Evolutionary conservation across 1,140 invertebrate species (phyloP), one percentile per base, ranked within the genome.

Genomic region (Anastrepha ludens): DNA sequence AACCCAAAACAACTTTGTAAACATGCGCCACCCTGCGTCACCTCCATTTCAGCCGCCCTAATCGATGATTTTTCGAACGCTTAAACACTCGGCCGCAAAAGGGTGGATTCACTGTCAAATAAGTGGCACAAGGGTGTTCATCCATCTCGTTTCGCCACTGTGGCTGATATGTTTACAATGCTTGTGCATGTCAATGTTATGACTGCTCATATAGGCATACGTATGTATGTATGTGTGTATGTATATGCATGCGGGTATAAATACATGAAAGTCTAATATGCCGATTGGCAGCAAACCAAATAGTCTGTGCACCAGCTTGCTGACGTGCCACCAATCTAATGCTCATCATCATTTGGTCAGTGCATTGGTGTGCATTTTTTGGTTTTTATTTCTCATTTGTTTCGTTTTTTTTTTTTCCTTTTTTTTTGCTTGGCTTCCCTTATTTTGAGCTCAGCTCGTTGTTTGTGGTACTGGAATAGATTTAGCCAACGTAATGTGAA

Each of bases 281-380:
- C 2, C 44, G 74, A 20, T 81, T 81, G 74, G 74, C 74, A 81
- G 11, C 50, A 81, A 81, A 81, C 74, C 74, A 81, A 81, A 78
- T 78, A 9, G 47, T 55, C n/a, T 55, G 3, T 58, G 74, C 17
- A 50, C 44, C 74, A 15, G 3, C 39, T 39, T 74, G 67, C 11
- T 44, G 17, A 8, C 67, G 39, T 44, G 74, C 50, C 17, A 55
- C n/a, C 74, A 55, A 81, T 55, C 9, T 81, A 39, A n/a, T 74
- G 70, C 70, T 44, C 70, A 50, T 50, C 70, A 74, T 6, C 67
- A 74, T 74, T 74, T 74, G 67, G 13, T 41, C 11, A 17, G 13
- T 74, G 41, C 67, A 74, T 74, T 74, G 39, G 6, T 74, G 29
- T 4, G 29, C 64, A 39, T 67, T 5, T 74, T 74, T 44, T n/a